Evolutionary conservation across 2,888 invertebrate species (phyloP).

Genomic region (Tinea semifulvella): DNA sequence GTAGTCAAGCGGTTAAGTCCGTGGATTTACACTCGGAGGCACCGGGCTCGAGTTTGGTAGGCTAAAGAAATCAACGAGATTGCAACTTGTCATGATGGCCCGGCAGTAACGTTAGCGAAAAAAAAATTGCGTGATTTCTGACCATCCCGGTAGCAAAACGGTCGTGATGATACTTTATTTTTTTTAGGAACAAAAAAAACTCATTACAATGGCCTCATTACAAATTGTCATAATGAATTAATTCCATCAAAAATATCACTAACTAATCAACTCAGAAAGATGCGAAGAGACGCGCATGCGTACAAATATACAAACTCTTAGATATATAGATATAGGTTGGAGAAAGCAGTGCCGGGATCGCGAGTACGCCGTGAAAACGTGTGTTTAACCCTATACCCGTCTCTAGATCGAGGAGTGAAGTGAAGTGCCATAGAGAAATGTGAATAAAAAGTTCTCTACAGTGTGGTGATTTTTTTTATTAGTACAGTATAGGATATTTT

Average conservation of each 20-base stretch:
- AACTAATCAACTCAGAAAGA: conserved; percentile 2
- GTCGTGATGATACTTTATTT: no score
- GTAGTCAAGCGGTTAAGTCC: no score
- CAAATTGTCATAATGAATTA: neutral
- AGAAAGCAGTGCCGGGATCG: conserved; percentile 1
- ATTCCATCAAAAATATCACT: neutral
- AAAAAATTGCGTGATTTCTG: no score
- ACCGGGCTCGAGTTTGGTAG: no score
- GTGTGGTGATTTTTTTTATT: neutral
- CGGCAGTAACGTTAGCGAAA: no score
- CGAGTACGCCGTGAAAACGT: neutral
- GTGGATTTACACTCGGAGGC: no score
- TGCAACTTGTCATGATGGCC: no score
- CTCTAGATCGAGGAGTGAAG: conserved; percentile 1
- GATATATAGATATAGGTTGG: conserved; percentile 5
- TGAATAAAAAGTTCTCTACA: neutral
- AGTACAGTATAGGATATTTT: neutral
- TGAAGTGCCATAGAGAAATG: conserved; percentile 6
- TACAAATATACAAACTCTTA: neutral
- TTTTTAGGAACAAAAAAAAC: no score
- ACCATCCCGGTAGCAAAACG: no score
- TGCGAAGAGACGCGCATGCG: conserved; percentile 1
- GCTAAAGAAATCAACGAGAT: no score
- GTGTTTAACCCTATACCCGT: conserved; percentile 2
- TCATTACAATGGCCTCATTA: neutral